Evolutionary conservation across 1,140 invertebrate genomes (phyloP).

Genomic region (Wiebesia pumilae): DNA sequence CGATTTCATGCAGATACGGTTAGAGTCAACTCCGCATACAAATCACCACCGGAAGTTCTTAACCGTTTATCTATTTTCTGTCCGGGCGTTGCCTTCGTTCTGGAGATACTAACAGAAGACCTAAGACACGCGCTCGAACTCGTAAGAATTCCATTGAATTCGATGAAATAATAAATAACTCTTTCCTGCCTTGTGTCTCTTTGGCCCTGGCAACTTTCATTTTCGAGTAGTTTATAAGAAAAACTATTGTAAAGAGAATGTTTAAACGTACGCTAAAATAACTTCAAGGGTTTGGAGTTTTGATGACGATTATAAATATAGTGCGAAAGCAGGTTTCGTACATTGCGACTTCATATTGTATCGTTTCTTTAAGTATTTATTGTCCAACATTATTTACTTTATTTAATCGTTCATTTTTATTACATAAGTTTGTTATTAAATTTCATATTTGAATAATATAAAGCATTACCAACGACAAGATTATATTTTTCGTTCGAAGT

Average conservation of each 20-base stretch:
- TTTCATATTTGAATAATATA: too few relatives aligned
- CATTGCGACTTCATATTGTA: too few relatives aligned
- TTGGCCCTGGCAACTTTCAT: background rate
- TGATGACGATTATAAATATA: background rate
- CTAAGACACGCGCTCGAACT: background rate
- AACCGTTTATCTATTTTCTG: conserved; percentile 61
- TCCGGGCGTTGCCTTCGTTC: background rate
- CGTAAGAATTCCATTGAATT: background rate
- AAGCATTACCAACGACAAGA: too few relatives aligned
- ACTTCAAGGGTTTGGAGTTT: background rate
- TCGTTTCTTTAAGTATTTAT: too few relatives aligned
- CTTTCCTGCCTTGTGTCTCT: background rate
- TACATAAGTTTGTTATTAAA: too few relatives aligned
- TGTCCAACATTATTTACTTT: too few relatives aligned
- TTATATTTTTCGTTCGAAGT: too few relatives aligned
- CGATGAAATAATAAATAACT: conserved; percentile 32
- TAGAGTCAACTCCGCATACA: conserved; percentile 68
- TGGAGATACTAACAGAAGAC: background rate
- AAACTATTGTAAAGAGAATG: background rate
- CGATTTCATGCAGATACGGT: conserved; percentile 61
- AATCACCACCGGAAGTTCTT: conserved; percentile 64
- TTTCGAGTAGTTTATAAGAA: background rate
- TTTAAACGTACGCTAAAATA: background rate
- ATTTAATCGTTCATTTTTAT: too few relatives aligned
- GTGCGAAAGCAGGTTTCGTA: too few relatives aligned